Conservation (phyloP, 2,888 invertebrate genomes). For the Masnerella sp. region DNA sequence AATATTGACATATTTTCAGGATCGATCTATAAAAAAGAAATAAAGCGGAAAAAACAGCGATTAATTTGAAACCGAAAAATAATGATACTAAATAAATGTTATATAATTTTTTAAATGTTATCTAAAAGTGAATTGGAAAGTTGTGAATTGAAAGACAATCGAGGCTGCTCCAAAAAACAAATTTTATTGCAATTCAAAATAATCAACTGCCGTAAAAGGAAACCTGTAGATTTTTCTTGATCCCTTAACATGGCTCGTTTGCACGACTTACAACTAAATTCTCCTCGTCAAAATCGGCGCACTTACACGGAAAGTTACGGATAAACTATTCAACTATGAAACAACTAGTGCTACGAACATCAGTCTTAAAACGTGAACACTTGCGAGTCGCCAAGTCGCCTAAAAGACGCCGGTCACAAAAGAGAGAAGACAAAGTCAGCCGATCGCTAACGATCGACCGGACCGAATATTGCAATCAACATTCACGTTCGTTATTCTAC, state of each 20-base stretch:
- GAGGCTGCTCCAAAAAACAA: too few species aligned
- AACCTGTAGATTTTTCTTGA: not conserved
- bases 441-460: not conserved
- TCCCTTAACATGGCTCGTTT: slow-evolving; percentile 9
- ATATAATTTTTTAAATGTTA: too few species aligned
- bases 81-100: too few species aligned
- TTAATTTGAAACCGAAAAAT: too few species aligned
- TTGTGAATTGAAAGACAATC: too few species aligned
- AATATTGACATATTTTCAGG: too few species aligned
- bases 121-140: too few species aligned
- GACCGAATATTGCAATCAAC: slow-evolving; percentile 14
- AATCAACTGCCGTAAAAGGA: slow-evolving; percentile 20
- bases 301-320: slow-evolving; percentile 20
- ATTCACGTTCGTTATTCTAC: slow-evolving; percentile 17
- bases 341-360: slow-evolving; percentile 34
- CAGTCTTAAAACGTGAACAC: slow-evolving; percentile 46
- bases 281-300: slow-evolving; percentile 8
- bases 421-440: not conserved
- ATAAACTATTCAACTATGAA: slow-evolving; percentile 46
- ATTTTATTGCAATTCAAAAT: slow-evolving; percentile 27
- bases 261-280: slow-evolving; percentile 17
- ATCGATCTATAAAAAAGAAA: too few species aligned
- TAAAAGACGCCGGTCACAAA: not conserved
- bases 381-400: not conserved
- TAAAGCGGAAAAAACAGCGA: too few species aligned